phyloP scores from a whole-genome alignment of 1,140 invertebrate genomes.

The Phocides pigmalion region DNA sequence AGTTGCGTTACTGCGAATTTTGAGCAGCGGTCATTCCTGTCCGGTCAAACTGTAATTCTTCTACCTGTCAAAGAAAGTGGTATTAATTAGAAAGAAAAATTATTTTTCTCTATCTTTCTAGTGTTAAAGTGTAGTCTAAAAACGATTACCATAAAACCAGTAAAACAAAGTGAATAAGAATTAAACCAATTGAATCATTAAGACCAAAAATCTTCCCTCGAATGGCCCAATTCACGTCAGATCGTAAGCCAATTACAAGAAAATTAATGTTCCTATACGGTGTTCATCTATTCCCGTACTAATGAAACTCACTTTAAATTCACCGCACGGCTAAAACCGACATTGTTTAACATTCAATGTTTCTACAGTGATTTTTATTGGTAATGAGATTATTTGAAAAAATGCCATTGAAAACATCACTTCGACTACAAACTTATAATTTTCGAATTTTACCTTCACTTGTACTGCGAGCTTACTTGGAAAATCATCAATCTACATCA shows the following conservation, averaged over 20 bases:
- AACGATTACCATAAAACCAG: no score
- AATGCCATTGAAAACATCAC: not conserved
- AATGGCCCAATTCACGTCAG: constrained; percentile 44
- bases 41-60: no score
- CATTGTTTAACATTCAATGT: not conserved
- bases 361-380: not conserved
- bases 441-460: no score
- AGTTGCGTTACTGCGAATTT: no score
- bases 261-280: constrained; percentile 51
- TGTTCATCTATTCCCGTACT: constrained; percentile 18
- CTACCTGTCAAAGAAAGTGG: no score
- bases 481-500: no score
- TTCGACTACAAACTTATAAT: no score
- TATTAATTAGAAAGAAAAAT: no score
- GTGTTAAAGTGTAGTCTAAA: no score
- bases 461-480: no score
- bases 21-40: no score
- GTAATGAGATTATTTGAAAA: not conserved
- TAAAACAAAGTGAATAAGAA: constrained; percentile 21
- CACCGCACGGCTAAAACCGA: not conserved
- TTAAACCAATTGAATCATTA: constrained; percentile 37
- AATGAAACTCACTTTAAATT: constrained; percentile 9
- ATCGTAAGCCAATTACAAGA: constrained; percentile 55
- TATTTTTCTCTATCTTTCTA: no score
- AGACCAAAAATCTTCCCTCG: constrained; percentile 44